Conservation (phyloP, 1,140 invertebrate genomes). For the Gerris buenoi region DNA sequence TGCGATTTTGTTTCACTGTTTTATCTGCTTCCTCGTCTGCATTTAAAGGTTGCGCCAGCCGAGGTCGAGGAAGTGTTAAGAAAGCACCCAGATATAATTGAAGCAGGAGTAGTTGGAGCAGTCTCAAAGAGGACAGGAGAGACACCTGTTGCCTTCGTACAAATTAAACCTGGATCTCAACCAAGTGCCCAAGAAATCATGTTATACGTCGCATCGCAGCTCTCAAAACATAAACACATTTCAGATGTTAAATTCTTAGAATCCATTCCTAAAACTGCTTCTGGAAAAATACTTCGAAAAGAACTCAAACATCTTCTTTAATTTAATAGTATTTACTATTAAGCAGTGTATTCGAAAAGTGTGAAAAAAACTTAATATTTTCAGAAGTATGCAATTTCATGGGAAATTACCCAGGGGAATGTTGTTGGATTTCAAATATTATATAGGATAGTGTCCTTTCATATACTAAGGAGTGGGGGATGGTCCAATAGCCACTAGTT, state of each 20-base stretch:
- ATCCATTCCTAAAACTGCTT: slow-evolving; percentile 2
- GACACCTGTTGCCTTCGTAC: not conserved
- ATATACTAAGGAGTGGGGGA: no score
- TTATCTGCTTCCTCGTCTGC: no score
- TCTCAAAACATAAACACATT: not conserved
- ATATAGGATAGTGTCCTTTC: no score
- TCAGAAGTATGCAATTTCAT: no score
- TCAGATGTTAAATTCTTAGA: not conserved
- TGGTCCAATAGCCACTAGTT: no score
- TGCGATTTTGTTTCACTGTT: no score
- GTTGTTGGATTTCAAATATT: no score
- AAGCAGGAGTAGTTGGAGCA: not conserved
- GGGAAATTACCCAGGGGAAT: no score
- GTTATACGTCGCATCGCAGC: not conserved
- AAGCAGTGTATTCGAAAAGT: no score
- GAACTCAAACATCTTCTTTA: not conserved
- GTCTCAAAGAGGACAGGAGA: not conserved
- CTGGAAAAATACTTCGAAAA: not conserved
- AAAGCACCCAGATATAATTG: not conserved
- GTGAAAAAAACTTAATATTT: no score
- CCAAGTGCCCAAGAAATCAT: not conserved
- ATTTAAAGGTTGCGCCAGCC: not conserved
- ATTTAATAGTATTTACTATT: no score
- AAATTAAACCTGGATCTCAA: not conserved
- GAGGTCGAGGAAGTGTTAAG: not conserved